phyloP scores from a whole-genome alignment of 2,797 vertebrate genomes.

The Coranthus polyacanthus region DNA sequence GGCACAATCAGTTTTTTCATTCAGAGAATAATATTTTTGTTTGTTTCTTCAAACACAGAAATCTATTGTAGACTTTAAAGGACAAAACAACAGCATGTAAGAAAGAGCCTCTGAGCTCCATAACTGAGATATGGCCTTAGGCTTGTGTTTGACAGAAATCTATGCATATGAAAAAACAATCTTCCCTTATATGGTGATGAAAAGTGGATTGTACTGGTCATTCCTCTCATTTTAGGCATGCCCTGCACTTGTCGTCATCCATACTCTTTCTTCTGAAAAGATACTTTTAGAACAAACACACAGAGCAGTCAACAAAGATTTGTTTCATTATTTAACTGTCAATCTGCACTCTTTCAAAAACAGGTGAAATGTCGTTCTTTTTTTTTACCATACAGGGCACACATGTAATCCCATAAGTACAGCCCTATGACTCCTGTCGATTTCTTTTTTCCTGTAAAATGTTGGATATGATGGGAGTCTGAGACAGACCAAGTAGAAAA shows the following conservation, averaged over 20 bases:
- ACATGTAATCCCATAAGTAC: too few species aligned
- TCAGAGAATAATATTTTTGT: not conserved
- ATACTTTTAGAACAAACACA: constrained; percentile 10
- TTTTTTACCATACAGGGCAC: not conserved
- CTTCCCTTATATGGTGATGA: not conserved
- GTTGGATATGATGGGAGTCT: too few species aligned
- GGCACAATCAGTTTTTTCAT: constrained; percentile 1
- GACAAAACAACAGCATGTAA: not conserved
- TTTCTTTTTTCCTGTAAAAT: too few species aligned
- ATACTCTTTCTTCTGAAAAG: constrained; percentile 4
- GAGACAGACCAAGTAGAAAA: too few species aligned
- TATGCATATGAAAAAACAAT: constrained; percentile 7
- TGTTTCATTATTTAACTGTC: not conserved
- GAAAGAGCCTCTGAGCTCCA: not conserved
- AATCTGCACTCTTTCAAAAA: constrained; percentile 3
- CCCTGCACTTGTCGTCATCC: not conserved
- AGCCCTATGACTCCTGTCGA: too few species aligned
- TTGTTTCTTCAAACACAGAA: constrained; percentile 13
- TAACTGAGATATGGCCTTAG: not conserved
- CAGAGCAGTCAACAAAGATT: constrained; percentile 4
- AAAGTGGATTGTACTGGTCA: not conserved
- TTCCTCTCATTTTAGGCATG: constrained; percentile 15
- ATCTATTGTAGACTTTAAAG: not conserved
- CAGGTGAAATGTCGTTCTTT: not conserved
- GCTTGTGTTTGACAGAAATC: constrained; percentile 3